Percentiles rank a stretch among this genome's conserved stretches.
phyloP scores from a whole-genome alignment of 2,113 vertebrate species.

The Sigmodon hispidus region DNA sequence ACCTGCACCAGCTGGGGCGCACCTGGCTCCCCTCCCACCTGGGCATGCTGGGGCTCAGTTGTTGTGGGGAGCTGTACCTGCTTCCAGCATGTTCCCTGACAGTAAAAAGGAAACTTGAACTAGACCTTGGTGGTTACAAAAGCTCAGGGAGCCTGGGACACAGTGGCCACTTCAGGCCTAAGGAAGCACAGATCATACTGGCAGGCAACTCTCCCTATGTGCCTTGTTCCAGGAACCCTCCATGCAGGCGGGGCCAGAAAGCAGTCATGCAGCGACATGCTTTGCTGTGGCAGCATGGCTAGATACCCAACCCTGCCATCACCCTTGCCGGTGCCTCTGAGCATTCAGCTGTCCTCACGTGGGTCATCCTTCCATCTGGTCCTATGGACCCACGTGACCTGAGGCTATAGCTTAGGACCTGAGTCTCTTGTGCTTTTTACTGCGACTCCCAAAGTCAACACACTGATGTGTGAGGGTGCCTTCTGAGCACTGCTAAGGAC shows the following conservation, averaged over 20 bases:
- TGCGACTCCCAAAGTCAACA: background rate
- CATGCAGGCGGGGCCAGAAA: too few relatives aligned
- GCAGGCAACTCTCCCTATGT: accelerated
- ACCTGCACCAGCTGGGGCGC: background rate
- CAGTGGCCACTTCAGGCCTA: background rate
- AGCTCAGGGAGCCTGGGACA: background rate
- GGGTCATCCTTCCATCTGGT: background rate
- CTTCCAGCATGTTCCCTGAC: background rate
- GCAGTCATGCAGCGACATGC: too few relatives aligned
- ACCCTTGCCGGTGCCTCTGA: background rate
- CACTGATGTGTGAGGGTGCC: background rate
- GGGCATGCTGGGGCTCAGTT: background rate
- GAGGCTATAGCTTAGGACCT: background rate
- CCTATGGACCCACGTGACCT: background rate
- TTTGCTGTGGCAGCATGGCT: background rate
- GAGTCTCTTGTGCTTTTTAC: background rate
- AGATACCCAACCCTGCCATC: accelerated
- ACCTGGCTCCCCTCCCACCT: background rate
- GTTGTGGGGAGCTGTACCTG: background rate
- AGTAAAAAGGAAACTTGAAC: background rate
- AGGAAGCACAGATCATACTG: too few relatives aligned
- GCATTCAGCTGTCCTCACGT: background rate
- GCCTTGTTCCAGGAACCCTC: background rate
- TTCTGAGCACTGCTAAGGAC: background rate
- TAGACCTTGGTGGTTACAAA: background rate